These are phyloP conservation scores for Hippocampus mohnikei DNA, from an alignment of 2,113 vertebrate genomes.

Conservation along the genomic window DNA sequence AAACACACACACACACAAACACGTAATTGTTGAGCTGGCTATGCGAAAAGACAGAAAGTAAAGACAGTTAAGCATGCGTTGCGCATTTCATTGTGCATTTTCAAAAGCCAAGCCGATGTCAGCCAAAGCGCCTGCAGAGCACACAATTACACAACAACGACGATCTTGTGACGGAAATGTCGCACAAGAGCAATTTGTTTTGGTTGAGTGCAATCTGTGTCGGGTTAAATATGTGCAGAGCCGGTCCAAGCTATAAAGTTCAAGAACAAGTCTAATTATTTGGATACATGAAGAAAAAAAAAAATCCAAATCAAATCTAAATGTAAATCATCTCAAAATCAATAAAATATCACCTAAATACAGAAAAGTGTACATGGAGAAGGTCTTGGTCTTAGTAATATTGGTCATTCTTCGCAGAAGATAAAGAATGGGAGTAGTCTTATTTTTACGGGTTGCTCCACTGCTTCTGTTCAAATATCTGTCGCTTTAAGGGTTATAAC, in stretches of 20 bases:
- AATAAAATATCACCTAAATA: too few relatives aligned
- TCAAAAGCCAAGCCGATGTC: constrained; percentile 35
- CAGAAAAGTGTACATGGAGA: not conserved
- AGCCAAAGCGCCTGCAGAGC: constrained; percentile 40
- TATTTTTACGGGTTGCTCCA: too few relatives aligned
- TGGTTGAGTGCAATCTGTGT: constrained; percentile 43
- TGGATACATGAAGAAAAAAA: too few relatives aligned
- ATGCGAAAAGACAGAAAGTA: not conserved
- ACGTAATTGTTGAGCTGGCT: not conserved
- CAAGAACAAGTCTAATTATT: too few relatives aligned
- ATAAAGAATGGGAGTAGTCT: not conserved
- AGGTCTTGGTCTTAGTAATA: not conserved
- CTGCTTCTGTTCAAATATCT: too few relatives aligned
- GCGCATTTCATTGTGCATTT: constrained; percentile 18
- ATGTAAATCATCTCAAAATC: too few relatives aligned
- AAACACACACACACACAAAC: not conserved
- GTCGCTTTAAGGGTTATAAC: too few relatives aligned
- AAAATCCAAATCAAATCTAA: too few relatives aligned
- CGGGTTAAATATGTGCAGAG: constrained; percentile 26
- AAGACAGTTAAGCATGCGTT: constrained; percentile 50
- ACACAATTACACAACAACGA: not conserved
- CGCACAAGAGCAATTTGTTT: constrained; percentile 11
- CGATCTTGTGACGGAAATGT: constrained; percentile 33
- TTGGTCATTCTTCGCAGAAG: not conserved
- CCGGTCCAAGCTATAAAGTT: not conserved